Evolutionary conservation across 2,113 vertebrate species (phyloP).

Genomic region (Saccopteryx bilineata): DNA sequence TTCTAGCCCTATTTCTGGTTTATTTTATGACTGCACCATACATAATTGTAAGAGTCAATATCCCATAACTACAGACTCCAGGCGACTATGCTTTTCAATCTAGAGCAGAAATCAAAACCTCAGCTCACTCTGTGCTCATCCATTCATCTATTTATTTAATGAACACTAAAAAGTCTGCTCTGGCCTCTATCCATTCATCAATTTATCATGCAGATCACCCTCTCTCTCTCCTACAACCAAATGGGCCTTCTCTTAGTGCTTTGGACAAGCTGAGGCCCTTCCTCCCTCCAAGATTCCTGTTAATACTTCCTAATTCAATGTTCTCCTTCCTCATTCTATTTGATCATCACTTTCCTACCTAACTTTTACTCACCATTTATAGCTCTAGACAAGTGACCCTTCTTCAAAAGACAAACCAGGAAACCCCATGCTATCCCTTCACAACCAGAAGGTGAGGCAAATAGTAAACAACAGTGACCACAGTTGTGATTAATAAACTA

Average conservation of each 20-base stretch:
- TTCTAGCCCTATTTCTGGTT: not conserved
- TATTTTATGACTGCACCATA: not conserved
- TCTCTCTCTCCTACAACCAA: not conserved
- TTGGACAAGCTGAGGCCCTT: not conserved
- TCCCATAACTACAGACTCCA: not conserved
- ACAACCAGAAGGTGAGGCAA: not conserved
- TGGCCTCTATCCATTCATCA: not conserved
- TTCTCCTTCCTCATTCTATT: not conserved
- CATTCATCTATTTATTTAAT: not conserved
- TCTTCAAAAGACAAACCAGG: not conserved
- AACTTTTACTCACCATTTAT: not conserved
- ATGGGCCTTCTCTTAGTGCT: not conserved
- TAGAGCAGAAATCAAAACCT: not conserved
- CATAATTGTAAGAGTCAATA: not conserved
- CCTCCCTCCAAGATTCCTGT: not conserved
- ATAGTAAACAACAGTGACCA: not conserved
- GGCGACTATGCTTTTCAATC: not conserved
- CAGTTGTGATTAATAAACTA: not conserved
- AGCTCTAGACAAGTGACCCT: not conserved
- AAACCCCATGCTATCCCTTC: not conserved
- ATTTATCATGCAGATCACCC: not conserved
- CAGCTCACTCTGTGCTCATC: not conserved
- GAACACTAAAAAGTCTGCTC: not conserved
- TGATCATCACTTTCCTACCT: not conserved
- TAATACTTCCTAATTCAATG: not conserved